A percentile compares a stretch with the other conserved stretches of the same genome.
These are phyloP conservation scores for Epizoanthus illoricatus DNA, from an alignment of 92 coral and sea anemone genomes.

Conservation along the genomic window DNA sequence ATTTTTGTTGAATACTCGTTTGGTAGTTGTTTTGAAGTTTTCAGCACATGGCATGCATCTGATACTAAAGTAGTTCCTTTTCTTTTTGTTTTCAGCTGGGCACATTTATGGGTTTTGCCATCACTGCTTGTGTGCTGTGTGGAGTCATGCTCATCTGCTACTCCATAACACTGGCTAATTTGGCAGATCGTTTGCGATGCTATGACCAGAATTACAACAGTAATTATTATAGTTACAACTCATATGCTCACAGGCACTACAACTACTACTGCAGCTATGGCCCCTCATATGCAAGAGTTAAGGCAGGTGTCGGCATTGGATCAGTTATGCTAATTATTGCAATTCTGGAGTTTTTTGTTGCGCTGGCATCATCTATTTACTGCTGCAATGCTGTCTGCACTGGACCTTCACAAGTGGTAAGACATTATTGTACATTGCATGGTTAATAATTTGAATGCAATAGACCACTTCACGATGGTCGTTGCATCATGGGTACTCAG, in stretches of 20 bases:
- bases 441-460: no score
- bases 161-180: constrained; percentile 41
- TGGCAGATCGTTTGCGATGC: constrained; percentile 28
- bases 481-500: no score
- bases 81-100: constrained; percentile 56
- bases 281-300: background rate
- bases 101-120: constrained; percentile 80
- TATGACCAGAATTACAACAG: background rate
- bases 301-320: constrained; percentile 58
- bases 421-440: no score
- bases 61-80: background rate
- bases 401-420: constrained; percentile 17
- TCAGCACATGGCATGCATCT: no score
- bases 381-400: constrained; percentile 67
- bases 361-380: constrained; percentile 67
- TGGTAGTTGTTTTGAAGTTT: no score
- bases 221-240: background rate
- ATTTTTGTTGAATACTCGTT: no score
- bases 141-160: constrained; percentile 66
- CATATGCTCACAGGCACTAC: no score
- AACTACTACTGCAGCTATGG: background rate
- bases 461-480: no score
- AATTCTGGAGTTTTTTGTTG: constrained; percentile 66
- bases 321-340: constrained; percentile 53
- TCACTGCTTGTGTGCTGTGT: constrained; percentile 59